Base-by-base conservation (phyloP, 2,113 vertebrate genomes). In the Spheniscus mendiculus region DNA sequence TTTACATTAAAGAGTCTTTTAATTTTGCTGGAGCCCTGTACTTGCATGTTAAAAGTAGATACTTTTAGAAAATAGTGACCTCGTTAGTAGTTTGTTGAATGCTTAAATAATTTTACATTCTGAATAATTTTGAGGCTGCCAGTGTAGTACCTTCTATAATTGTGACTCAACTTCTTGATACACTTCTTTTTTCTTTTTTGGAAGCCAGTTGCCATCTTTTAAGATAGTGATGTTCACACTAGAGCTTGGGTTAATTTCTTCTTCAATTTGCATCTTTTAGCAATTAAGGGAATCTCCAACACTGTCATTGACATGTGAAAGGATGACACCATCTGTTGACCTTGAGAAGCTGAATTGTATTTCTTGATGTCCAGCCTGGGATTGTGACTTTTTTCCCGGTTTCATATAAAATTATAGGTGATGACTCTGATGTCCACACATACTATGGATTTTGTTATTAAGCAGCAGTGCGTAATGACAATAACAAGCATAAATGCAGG, bases 241-340 rank as follows among this genome's bases (percentile, higher is more conserved):
- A 66, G 42, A 71, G 17, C 27, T 90, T 88, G 29, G 34, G 66
- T 94, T 96, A 89, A 76, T 96, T 95, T 91, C 50, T 71, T 89
- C 27, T 86, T 94, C 65, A 95, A 29, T 77, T 93, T 91, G 26
- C 61, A 93, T 86, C 79, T 93, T 92, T 69, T 74, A 45, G 25
- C 45, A 45, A 56, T 38, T 78, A 63, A 81, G 32, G 49, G 55
- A 53, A 47, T 84, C 52, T 95, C 89, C 45, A 50, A 25, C 42
- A 61, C 36, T 49, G 45, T 77, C 3, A 1, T 55, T 94, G 83
- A 74, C 47, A 40, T 62, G 59, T 59, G 84, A 92, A 83, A 66
- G 12, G 17, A 26, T 66, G 81, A 66, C 83, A 77, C 76, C 67
- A 66, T 88, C 90, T 88, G 71, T 88, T 85, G 62, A 65, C 87